Base-by-base conservation (phyloP, 2,797 vertebrate genomes). In the Sardinella longiceps region DNA sequence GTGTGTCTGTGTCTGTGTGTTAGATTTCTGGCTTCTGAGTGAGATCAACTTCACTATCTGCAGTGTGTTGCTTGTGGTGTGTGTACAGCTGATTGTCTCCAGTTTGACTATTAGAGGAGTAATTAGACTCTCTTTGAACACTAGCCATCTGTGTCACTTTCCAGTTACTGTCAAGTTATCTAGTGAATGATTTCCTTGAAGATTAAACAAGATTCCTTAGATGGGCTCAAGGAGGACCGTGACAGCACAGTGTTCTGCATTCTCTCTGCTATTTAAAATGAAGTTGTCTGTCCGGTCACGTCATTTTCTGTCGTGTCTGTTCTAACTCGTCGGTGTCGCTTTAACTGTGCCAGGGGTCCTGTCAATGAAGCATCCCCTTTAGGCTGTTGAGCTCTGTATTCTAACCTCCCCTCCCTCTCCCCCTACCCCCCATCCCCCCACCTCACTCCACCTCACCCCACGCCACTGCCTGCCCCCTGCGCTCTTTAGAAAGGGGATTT, bases 401-500 rank as follows among this genome's bases (percentile, higher is more conserved):
- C 30, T 37, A 37, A 9, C 14, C 63, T 33, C 33, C 66, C 12
- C 66, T 0, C 9, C 18, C 53, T 6, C 4, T 20, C 20, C 20
- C 5, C 28, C 12, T 2, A 3, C 60, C 25, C 25, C 10, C 39
- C 43, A 43, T 4, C 4, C 1, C 9, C 28, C 4, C 60, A 66
- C 60, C 60, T 4, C 60, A 15, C 60, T 25, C 1, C 7, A 66
- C 60, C 2, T n/a, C n/a, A n/a, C n/a, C 60, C n/a, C 83, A 51
- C 66, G 80, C 60, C 30, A 50, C 84, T 33, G 81, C 51, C 28
- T 1, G 85, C 23, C 82, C 53, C 46, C 74, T 45, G 60, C 9
- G 58, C 56, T 56, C 63, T 86, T 87, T 84, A 85, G 39, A 89
- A 84, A 33, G 53, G 39, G 84, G 82, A 84, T 89, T 93, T 88